Evolutionary conservation across 1,140 invertebrate species (phyloP).

Genomic region (Lycorma delicatula): DNA sequence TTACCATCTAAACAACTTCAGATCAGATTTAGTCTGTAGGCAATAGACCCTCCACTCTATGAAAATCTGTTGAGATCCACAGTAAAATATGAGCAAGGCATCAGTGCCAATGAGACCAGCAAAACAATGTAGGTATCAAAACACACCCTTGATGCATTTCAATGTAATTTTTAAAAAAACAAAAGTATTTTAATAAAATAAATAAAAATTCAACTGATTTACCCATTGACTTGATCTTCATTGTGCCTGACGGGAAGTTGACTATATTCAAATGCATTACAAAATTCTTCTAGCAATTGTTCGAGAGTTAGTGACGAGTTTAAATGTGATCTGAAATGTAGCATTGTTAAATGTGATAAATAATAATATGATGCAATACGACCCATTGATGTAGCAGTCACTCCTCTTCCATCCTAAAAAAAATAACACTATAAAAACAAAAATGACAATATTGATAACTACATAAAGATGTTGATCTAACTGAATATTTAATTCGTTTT

Average conservation of each 20-base stretch:
- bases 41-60: no score
- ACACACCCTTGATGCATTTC: no score
- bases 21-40: no score
- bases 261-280: conserved; percentile 83
- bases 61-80: no score
- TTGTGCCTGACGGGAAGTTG: conserved; percentile 96
- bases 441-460: no score
- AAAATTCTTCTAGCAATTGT: conserved; percentile 71
- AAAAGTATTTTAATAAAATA: not conserved
- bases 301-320: conserved; percentile 53
- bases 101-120: no score
- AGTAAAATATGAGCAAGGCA: no score
- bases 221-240: conserved; percentile 92
- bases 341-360: conserved; percentile 85
- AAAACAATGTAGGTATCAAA: no score
- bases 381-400: conserved; percentile 79
- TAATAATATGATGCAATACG: conserved; percentile 96
- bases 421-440: conserved; percentile 14
- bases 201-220: conserved; percentile 34
- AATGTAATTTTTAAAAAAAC: not conserved
- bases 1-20: no score
- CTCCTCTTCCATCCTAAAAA: conserved; percentile 55
- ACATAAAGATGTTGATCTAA: no score
- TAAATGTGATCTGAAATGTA: conserved; percentile 67
- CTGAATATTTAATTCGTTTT: no score